Conservation (phyloP, 2,113 vertebrate genomes). For the Hirundichthys speculiger region DNA sequence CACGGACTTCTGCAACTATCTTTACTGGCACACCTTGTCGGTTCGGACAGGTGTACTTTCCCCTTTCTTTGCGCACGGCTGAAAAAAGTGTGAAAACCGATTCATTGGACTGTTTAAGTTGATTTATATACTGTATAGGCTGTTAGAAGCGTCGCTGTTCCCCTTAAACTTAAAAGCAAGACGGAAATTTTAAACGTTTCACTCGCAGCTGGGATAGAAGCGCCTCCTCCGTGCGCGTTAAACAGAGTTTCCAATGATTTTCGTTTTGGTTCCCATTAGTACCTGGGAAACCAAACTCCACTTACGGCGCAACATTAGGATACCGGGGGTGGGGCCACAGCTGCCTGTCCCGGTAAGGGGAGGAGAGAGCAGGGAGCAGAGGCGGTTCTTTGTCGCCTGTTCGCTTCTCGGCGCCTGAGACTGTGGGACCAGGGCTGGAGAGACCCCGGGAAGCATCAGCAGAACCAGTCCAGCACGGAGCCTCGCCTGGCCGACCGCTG, state of each 20-base stretch:
- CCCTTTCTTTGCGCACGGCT: background rate
- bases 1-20: background rate
- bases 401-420: slow-evolving; percentile 79
- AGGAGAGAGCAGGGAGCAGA: slow-evolving; percentile 86
- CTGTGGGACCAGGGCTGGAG: slow-evolving; percentile 84
- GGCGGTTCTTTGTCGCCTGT: slow-evolving; percentile 85
- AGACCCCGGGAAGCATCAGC: slow-evolving; percentile 80
- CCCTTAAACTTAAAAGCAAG: slow-evolving; percentile 6
- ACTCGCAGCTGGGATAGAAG: slow-evolving; percentile 2
- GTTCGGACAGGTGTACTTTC: background rate
- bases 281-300: slow-evolving; percentile 65
- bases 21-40: background rate
- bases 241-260: slow-evolving; percentile 16
- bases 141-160: slow-evolving; percentile 8
- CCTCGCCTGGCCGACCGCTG: slow-evolving; percentile 81
- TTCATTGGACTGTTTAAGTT: slow-evolving; percentile 29
- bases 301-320: slow-evolving; percentile 72
- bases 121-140: slow-evolving; percentile 46
- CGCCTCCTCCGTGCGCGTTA: slow-evolving; percentile 25
- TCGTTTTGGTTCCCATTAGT: slow-evolving; percentile 18
- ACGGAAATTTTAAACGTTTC: slow-evolving; percentile 6
- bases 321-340: slow-evolving; percentile 77
- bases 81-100: slow-evolving; percentile 12
- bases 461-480: slow-evolving; percentile 83
- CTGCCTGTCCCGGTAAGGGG: slow-evolving; percentile 85